Evolutionary conservation across 2,113 vertebrate species (phyloP), one percentile per base, ranked within the genome.

Genomic region (Oncorhynchus masou): DNA sequence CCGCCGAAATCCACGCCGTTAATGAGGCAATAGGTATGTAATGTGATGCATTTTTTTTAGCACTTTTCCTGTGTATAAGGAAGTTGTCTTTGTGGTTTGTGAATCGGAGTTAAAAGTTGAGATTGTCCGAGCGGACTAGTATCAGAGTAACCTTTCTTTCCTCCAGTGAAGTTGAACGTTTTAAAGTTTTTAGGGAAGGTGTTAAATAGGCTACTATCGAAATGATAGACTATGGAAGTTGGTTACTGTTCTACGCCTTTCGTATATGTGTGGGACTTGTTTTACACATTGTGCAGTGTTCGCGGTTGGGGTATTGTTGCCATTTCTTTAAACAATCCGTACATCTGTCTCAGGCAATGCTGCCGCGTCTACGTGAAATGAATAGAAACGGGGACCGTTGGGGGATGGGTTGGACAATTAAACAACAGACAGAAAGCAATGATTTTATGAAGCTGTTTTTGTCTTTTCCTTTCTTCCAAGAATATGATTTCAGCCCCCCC

Each of bases 1-100:
- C 87, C 89, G 76, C 90, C 89, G 7, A 90, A 91, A 91, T 71
- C 77, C 83, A 34, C 74, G 86, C 78, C 29, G 78, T 67, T 90
- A 82, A 77, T 79, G 72, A 29, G 29, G 85, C 74, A 78, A 87
- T 62, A 89, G 91, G 91, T 91, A 90, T 1, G 91, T 87, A 68
- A 70, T 66, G 49, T 64, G 25, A 51, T 69, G 7, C 31, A 45
- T 15, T 1, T 1, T 15, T 6, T 22, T 16, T 25, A 62, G 3
- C 19, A 48, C 31, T 2, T 45, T 70, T 20, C 16, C 19, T 1
- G 1, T 29, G 24, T 19, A 11, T 45, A 2, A 27, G 57, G 4
- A 13, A 54, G 27, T 67, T 9, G 7, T 67, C 70, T 29, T 78
- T 59, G 7, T 13, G 49, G 76, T 62, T 88, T 85, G n/a, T 74